Percentiles rank a stretch among this genome's conserved stretches.
phyloP scores from a whole-genome alignment of 2,113 vertebrate genomes.

The Carassius carassius region DNA sequence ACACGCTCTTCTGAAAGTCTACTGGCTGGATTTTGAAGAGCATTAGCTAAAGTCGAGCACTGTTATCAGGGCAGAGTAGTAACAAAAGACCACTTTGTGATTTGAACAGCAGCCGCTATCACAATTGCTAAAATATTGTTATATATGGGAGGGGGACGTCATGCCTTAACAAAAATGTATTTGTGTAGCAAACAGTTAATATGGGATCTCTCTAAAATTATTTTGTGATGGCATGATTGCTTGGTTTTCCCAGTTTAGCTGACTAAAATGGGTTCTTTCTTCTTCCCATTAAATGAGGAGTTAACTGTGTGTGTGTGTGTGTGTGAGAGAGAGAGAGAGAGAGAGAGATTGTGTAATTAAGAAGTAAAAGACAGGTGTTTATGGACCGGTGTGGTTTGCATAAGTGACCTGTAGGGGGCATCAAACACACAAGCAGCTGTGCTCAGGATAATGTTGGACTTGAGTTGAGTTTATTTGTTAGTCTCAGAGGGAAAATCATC shows the following conservation, averaged over 20 bases:
- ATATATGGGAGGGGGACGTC: background rate
- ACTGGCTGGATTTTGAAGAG: background rate
- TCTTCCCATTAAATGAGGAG: background rate
- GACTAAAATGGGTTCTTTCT: background rate
- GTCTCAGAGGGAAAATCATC: background rate
- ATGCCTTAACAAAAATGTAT: background rate
- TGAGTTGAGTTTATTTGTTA: background rate
- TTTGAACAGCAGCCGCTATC: background rate
- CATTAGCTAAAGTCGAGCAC: background rate
- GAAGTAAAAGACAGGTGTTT: too few relatives aligned
- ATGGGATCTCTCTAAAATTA: background rate
- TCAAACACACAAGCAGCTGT: background rate
- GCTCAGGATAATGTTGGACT: background rate
- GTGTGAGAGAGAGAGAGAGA: background rate
- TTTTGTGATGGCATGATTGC: too few relatives aligned
- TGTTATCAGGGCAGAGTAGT: slow-evolving; percentile 25
- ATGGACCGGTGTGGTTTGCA: background rate
- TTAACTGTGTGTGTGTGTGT: background rate
- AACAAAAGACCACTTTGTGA: slow-evolving; percentile 33
- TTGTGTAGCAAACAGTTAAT: background rate
- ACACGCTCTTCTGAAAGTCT: slow-evolving; percentile 8
- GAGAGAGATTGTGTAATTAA: too few relatives aligned
- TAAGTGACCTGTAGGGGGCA: background rate
- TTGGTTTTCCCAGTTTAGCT: too few relatives aligned
- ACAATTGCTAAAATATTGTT: slow-evolving; percentile 1